Conservation (phyloP, 2,888 invertebrate genomes). For the Morpho deidamia region DNA sequence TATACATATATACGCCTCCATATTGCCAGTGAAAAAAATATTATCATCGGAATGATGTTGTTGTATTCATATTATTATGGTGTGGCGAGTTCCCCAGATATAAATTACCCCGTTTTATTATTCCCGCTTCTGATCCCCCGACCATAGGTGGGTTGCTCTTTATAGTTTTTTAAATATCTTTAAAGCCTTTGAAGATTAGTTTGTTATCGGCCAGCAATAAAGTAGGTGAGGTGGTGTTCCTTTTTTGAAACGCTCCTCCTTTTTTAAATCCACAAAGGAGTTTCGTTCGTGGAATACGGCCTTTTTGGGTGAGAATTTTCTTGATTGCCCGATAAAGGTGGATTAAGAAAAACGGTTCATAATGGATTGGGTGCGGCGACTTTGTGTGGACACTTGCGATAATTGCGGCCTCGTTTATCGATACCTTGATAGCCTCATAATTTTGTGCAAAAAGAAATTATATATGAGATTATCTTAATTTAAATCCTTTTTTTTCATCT, state of each 20-base stretch:
- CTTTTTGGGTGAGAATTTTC: conserved; percentile 38
- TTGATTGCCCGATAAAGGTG: conserved; percentile 34
- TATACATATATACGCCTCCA: conserved; percentile 34
- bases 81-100: conserved; percentile 39
- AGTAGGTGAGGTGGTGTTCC: conserved; percentile 47
- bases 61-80: conserved; percentile 51
- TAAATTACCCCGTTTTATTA: conserved; percentile 67
- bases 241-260: conserved; percentile 25
- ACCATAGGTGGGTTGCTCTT: conserved; percentile 43
- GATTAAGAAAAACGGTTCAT: conserved; percentile 29
- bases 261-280: conserved; percentile 32
- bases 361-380: conserved; percentile 26
- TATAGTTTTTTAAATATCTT: conserved; percentile 71
- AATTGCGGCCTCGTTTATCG: background rate
- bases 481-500: too few species aligned
- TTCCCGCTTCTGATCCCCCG: conserved; percentile 53
- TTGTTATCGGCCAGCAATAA: conserved; percentile 65
- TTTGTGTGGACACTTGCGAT: conserved; percentile 6
- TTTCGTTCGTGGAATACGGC: conserved; percentile 28
- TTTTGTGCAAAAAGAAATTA: too few species aligned
- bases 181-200: conserved; percentile 61
- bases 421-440: too few species aligned
- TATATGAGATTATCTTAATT: too few species aligned
- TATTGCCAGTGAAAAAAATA: conserved; percentile 40
- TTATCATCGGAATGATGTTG: conserved; percentile 61